A percentile compares a stretch with the other conserved stretches of the same genome.
These are phyloP conservation scores for Tragelaphus buxtoni DNA, from an alignment of 2,113 vertebrate species.

Conservation along the genomic window DNA sequence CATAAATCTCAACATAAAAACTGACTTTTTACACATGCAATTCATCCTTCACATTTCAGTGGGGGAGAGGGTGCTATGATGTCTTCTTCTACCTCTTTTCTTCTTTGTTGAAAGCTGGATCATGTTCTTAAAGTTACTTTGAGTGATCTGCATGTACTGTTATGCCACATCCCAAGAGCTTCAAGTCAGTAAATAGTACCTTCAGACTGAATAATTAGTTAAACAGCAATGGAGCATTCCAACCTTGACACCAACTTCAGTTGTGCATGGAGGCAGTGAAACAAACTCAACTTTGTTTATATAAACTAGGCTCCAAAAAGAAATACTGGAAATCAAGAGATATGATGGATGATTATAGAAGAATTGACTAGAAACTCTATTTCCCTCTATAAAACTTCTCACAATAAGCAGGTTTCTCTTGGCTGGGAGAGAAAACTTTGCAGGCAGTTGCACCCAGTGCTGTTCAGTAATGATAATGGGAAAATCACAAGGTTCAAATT, in stretches of 20 bases:
- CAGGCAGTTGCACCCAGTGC: neutral
- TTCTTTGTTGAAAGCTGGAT: neutral
- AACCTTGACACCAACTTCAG: neutral
- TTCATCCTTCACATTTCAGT: neutral
- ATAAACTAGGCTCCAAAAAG: neutral
- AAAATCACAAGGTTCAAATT: neutral
- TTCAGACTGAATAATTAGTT: neutral
- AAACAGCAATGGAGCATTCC: neutral
- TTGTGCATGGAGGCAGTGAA: neutral
- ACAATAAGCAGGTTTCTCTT: neutral
- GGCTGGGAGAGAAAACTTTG: neutral
- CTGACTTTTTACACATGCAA: slow-evolving; percentile 10
- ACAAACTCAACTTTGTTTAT: neutral
- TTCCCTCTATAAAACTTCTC: slow-evolving; percentile 27
- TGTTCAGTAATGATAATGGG: neutral
- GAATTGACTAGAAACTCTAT: slow-evolving; percentile 2
- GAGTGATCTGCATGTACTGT: neutral
- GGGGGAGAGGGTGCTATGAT: neutral
- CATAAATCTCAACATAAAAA: slow-evolving; percentile 26
- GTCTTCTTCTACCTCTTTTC: neutral
- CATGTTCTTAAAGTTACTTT: neutral
- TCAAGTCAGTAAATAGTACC: slow-evolving; percentile 41
- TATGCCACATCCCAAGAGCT: neutral
- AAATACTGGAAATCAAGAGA: slow-evolving; percentile 15
- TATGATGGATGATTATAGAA: slow-evolving; percentile 8